Base-by-base conservation (phyloP, 37 sponge, comb jelly and placozoan species). In the Beroe ovata region DNA sequence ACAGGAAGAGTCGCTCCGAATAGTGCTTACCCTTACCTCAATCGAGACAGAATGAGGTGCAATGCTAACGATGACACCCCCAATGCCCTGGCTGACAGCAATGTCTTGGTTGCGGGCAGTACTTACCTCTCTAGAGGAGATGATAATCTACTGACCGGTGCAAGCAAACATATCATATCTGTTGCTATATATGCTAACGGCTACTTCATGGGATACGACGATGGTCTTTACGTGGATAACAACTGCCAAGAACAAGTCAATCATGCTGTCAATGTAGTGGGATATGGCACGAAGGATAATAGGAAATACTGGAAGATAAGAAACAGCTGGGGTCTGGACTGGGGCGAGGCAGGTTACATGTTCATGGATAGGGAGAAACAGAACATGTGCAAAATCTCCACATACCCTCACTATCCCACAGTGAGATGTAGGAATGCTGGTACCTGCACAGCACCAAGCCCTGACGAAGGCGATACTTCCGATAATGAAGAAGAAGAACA, bases 251-350 rank as follows among this genome's bases (percentile, higher is more conserved):
- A 3, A 4, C 38, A 18, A 8, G 38, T 38, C 36, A 20, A 71
- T 35, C 71, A 71, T 35, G 71, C 71, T 30, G 71, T 71, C 6
- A 38, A 35, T 8, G 71, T 71, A 18, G 71, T 71, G 4, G 71
- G 71, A 4, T 71, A 71, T 29, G 71, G 71, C 20, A 4, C 6
- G 32, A 29, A 35, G 8, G n/a, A n/a, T n/a, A n/a, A n/a, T n/a
- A n/a, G n/a, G n/a, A n/a, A n/a, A n/a, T 71, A 71, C 71, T 71
- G 71, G 71, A 36, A 8, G 29, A 38, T 71, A 4, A 71, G 71
- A 38, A 71, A 71, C 71, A 71, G 71, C 34, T 71, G 71, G 71
- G 71, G 71, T 11, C 3, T 8, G 29, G 71, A 38, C 38, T 71
- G 71, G 71, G 71, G 71, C 8, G 34, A 18, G 21, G 29, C 21